A percentile compares a stretch with the other conserved stretches of the same genome.
Conservation (phyloP, 2,888 invertebrate species). For the Boloria selene region DNA sequence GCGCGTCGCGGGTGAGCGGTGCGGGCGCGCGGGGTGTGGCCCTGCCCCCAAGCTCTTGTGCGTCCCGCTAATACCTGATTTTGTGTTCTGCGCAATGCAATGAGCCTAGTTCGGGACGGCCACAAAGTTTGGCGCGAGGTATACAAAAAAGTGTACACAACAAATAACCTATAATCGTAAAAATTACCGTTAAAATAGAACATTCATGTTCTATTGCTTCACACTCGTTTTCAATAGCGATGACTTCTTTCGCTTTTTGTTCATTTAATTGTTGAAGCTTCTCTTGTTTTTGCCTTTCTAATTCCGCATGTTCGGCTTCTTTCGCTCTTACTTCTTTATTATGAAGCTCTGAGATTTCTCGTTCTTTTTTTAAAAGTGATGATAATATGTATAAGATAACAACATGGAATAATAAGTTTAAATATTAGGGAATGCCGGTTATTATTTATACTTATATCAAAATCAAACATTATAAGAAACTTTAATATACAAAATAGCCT, state of each 20-base stretch:
- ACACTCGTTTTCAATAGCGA: conserved; percentile 55
- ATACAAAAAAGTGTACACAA: no score
- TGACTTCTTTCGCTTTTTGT: conserved; percentile 49
- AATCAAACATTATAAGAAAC: not conserved
- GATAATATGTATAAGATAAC: no score
- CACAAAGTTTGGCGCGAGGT: no score
- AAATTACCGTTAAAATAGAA: conserved; percentile 58
- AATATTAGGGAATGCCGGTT: no score
- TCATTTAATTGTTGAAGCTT: conserved; percentile 51
- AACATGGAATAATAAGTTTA: no score
- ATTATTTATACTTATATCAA: no score
- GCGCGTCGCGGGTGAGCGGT: no score
- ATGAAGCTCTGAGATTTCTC: conserved; percentile 21
- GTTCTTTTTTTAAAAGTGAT: conserved; percentile 19
- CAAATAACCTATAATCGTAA: not conserved
- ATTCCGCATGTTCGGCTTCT: conserved; percentile 53
- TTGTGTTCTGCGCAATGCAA: no score
- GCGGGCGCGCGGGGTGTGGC: no score
- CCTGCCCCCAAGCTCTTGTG: no score
- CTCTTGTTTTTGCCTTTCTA: conserved; percentile 49
- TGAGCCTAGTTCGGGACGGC: no score
- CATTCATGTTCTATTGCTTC: conserved; percentile 63
- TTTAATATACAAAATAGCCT: not conserved
- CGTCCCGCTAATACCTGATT: no score
- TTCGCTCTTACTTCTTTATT: conserved; percentile 51